Base-by-base conservation (phyloP, 2,797 vertebrate genomes). In the Gila robusta region DNA sequence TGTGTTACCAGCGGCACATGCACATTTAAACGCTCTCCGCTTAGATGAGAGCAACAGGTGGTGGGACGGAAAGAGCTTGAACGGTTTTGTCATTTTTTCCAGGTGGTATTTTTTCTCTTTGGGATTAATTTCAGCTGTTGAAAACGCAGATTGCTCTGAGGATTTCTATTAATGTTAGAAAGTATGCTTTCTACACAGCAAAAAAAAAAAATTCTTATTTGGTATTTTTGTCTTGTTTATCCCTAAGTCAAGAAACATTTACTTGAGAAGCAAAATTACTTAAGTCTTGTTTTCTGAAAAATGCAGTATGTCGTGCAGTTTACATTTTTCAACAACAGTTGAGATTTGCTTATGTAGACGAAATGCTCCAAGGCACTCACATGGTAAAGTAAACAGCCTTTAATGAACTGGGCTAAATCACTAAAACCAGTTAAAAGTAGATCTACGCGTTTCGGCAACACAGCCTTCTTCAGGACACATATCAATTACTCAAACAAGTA, bases 41-140 rank as follows among this genome's bases (percentile, higher is more conserved):
- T 81, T 6, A 54, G 54, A 83, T 49, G 69, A 73, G 49, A 54
- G 70, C 54, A 32, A 44, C 39, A 74, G 81, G 37, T 64, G 59
- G 28, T 14, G 41, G 26, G 35, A 62, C 12, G 26, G 71, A 64
- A 83, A 74, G 49, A 66, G 41, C 54, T n/a, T 23, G 3, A 73
- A 32, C 70, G 1, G 1, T n/a, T 73, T 16, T 73, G 32, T 77
- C 35, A 69, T 84, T 70, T 79, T 28, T 79, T 70, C 66, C 74
- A 84, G 64, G 14, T 77, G 28, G 19, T 11, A 47, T 56, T 54
- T 37, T 52, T 69, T 54, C 62, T 52, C 71, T 66, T 49, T 28
- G n/a, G 49, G 62, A 71, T 56, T 26, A 54, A 54, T 54, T n/a
- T 67, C 64, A 70, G 80, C 49, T 71, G 21, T 54, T 64, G 16